These are phyloP conservation scores for Pachyrhynchus sulphureomaculatus DNA, from an alignment of 1,140 invertebrate species.

Conservation along the genomic window DNA sequence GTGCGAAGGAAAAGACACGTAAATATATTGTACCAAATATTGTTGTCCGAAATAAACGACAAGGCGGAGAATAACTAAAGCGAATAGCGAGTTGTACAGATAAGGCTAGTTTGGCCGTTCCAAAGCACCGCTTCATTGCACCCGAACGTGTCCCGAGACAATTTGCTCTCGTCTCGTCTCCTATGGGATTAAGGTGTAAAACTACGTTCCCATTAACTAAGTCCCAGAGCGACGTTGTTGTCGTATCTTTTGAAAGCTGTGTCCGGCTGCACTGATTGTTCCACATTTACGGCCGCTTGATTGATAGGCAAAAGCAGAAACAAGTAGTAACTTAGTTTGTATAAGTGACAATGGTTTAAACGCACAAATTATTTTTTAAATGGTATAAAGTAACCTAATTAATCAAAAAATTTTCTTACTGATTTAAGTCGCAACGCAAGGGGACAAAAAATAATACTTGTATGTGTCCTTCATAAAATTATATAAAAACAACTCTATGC, in stretches of 20 bases:
- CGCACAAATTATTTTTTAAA: too few relatives aligned
- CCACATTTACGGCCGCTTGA: conserved; percentile 1
- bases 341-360: too few relatives aligned
- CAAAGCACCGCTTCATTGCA: conserved; percentile 14
- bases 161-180: conserved; percentile 4
- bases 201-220: conserved; percentile 28
- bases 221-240: conserved; percentile 1
- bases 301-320: neutral
- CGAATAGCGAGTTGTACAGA: conserved; percentile 13
- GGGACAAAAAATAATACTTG: too few relatives aligned
- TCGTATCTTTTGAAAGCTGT: conserved; percentile 10
- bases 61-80: conserved; percentile 6
- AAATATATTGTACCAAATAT: neutral
- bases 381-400: too few relatives aligned
- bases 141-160: conserved; percentile 15
- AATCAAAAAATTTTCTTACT: too few relatives aligned
- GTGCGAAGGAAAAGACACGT: too few relatives aligned
- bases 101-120: conserved; percentile 16
- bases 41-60: neutral
- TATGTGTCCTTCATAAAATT: too few relatives aligned
- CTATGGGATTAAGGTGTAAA: conserved; percentile 15
- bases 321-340: too few relatives aligned
- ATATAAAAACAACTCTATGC: too few relatives aligned
- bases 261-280: conserved; percentile 15
- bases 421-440: too few relatives aligned